Evolutionary conservation across 2,113 vertebrate genomes (phyloP).

Genomic region (Mustelus asterias): DNA sequence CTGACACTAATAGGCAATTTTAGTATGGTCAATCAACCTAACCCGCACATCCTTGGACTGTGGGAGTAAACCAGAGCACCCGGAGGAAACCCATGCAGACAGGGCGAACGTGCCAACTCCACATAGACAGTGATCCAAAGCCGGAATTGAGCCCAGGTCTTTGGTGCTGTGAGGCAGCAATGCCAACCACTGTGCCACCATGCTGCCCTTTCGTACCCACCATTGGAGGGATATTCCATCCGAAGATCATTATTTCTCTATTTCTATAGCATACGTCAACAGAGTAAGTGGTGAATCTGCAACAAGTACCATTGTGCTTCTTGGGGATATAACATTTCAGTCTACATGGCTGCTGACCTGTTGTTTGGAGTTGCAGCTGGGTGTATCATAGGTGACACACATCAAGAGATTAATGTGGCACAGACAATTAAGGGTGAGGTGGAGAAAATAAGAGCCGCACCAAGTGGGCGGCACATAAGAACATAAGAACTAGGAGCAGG

Average conservation of each 20-base stretch:
- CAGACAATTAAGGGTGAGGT: not conserved
- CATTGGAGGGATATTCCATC: not conserved
- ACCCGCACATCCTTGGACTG: too few species aligned
- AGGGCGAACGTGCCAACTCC: too few species aligned
- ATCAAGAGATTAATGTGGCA: not conserved
- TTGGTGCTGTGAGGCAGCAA: too few species aligned
- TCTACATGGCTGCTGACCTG: not conserved
- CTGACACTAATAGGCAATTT: too few species aligned
- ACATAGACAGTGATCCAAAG: too few species aligned
- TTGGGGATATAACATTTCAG: not conserved
- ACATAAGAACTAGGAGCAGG: too few species aligned
- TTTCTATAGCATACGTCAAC: not conserved
- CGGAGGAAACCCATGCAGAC: too few species aligned
- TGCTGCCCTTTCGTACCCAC: not conserved
- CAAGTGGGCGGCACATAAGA: too few species aligned
- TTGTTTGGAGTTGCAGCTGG: not conserved
- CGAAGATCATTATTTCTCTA: not conserved
- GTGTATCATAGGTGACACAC: not conserved
- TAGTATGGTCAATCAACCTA: too few species aligned
- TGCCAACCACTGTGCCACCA: too few species aligned
- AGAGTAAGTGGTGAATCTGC: not conserved
- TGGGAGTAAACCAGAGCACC: too few species aligned
- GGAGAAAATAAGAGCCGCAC: not conserved
- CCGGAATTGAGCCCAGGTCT: too few species aligned
- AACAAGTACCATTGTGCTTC: not conserved